These are phyloP conservation scores for Desmodus rotundus DNA, from an alignment of 2,113 vertebrate genomes.

Conservation along the genomic window DNA sequence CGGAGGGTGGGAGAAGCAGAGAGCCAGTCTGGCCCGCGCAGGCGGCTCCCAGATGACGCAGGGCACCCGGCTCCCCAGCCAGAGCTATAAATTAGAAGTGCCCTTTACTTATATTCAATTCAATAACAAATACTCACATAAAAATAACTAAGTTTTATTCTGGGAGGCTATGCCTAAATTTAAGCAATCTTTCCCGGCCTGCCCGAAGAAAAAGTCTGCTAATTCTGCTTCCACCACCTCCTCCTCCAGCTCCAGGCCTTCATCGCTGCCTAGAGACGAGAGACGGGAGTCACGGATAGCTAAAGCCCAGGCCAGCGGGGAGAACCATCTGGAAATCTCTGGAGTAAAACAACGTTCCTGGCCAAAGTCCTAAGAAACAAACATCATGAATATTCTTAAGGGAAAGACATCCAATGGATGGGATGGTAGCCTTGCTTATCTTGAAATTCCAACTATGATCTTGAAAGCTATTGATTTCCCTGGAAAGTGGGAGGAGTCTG, in stretches of 20 bases:
- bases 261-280: neutral
- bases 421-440: neutral
- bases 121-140: conserved; percentile 69
- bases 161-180: conserved; percentile 60
- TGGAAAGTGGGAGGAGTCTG: neutral
- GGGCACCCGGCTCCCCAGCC: neutral
- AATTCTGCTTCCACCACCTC: neutral
- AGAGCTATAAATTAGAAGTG: conserved; percentile 34
- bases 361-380: neutral
- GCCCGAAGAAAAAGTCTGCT: conserved; percentile 18
- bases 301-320: neutral
- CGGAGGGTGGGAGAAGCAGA: neutral
- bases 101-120: conserved; percentile 64
- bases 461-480: neutral
- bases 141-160: conserved; percentile 71
- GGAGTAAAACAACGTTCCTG: neutral
- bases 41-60: neutral
- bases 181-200: conserved; percentile 49
- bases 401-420: neutral
- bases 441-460: neutral
- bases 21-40: neutral
- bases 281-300: neutral
- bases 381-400: neutral
- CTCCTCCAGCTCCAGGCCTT: neutral
- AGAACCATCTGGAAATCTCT: neutral